A percentile compares a stretch with the other conserved stretches of the same genome.
phyloP scores from a whole-genome alignment of 1,140 invertebrate species.

The Venturia canescens region DNA sequence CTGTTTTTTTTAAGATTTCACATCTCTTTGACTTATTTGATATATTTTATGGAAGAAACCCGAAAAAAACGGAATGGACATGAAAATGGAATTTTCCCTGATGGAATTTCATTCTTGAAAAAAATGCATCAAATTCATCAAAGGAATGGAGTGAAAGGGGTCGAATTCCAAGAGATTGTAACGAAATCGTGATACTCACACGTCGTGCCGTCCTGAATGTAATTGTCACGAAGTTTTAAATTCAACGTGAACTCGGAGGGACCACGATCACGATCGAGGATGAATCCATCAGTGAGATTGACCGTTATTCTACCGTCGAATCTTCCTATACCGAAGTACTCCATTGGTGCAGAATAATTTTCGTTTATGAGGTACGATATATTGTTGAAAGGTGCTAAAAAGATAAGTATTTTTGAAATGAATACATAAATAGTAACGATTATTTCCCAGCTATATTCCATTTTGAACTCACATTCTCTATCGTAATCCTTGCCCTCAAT shows the following conservation, averaged over 20 bases:
- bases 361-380: conserved; percentile 56
- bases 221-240: conserved; percentile 76
- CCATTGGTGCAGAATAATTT: conserved; percentile 67
- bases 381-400: conserved; percentile 57
- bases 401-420: conserved; percentile 29
- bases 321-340: conserved; percentile 75
- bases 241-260: conserved; percentile 71
- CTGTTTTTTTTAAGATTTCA: too few species aligned
- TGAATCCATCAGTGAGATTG: conserved; percentile 68
- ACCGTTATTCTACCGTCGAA: conserved; percentile 71
- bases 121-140: not conserved
- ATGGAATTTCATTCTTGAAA: too few species aligned
- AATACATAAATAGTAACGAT: not conserved
- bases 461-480: conserved; percentile 65
- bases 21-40: too few species aligned
- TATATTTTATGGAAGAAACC: too few species aligned
- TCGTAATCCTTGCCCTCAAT: conserved; percentile 75
- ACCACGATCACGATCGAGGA: conserved; percentile 76
- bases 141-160: too few species aligned
- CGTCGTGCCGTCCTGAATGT: conserved; percentile 68
- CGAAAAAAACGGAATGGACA: too few species aligned
- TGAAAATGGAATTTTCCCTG: too few species aligned
- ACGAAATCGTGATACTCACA: conserved; percentile 59
- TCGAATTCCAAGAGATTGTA: not conserved
- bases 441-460: not conserved